Base-by-base conservation (phyloP, 2,888 invertebrate species). In the Drosophila demipolita region DNA sequence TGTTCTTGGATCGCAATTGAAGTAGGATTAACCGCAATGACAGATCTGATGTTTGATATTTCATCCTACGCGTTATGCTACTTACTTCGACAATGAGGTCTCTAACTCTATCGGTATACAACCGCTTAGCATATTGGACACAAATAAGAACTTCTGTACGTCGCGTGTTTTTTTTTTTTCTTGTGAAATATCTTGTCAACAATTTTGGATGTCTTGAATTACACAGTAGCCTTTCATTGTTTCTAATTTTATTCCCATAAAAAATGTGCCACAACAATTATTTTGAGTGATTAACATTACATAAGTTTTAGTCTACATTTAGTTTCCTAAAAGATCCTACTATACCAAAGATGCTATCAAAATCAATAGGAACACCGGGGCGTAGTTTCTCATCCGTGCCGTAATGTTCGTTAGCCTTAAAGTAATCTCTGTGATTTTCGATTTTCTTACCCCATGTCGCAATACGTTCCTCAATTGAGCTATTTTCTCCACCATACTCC, bases 401-500 rank as follows among this genome's bases (percentile, higher is more conserved):
- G 66, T 86, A 93, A 3, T 84, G 67, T 3, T 53, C 77, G 57
- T 90, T 91, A 0, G 85, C 85, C 20, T 80, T 82, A 38, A 91
- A 92, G 50, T 78, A 90, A 3, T 91, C 86, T 4, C 60, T 54
- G 66, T 91, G 90, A 0, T 66, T 64, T 15, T 83, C 65, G 1
- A 92, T 70, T 66, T 90, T 90, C 35, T 90, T 86, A 5, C 82
- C 82, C 92, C 89, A 90, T 0, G 75, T 61, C 1, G 82, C 68
- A 9, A 84, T 75, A 3, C 89, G 73, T 45, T 91, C 92, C 17
- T 82, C 73, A 15, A 94, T 85, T 35, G 94, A 93, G 71, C 94
- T 94, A 76, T 94, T 94, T 32, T 94, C 93, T 5, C 96, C 96
- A 17, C 96, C 96, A 84, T 96, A 96, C 83, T 96, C 96, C 17